A percentile compares a stretch with the other conserved stretches of the same genome.
Conservation (phyloP, 2,888 invertebrate genomes). For the Oscheius myriophilus region DNA sequence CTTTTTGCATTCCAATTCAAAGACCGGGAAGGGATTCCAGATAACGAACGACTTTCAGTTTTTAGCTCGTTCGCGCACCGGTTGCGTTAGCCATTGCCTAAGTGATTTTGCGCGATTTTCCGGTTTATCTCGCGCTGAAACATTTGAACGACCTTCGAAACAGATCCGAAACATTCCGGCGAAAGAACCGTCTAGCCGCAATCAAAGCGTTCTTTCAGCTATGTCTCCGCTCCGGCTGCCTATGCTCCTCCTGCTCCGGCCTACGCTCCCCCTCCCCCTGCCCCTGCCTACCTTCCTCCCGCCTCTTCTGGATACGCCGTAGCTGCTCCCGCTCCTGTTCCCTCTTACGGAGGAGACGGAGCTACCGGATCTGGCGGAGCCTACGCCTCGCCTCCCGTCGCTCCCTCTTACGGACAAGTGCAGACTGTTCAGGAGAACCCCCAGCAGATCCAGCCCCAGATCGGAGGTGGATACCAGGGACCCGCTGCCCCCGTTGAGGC, state of each 20-base stretch:
- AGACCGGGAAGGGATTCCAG: not conserved
- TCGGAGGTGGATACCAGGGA: not conserved
- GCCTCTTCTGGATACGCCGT: constrained; percentile 38
- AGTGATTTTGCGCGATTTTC: constrained; percentile 29
- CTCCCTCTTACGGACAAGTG: not conserved
- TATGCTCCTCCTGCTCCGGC: constrained; percentile 39
- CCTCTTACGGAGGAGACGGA: constrained; percentile 32
- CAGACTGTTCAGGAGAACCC: constrained; percentile 16
- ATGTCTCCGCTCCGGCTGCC: constrained; percentile 21
- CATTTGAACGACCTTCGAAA: constrained; percentile 25
- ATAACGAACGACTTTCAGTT: constrained; percentile 4
- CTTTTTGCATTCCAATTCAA: constrained; percentile 2
- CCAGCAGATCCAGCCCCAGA: constrained; percentile 26
- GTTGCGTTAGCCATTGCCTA: constrained; percentile 3
- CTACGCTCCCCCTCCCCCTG: constrained; percentile 32
- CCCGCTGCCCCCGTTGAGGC: not conserved
- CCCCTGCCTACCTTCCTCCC: constrained; percentile 36
- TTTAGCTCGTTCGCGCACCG: constrained; percentile 1
- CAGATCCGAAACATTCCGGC: no score
- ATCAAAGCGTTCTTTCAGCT: constrained; percentile 6
- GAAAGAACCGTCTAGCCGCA: not conserved
- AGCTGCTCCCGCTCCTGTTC: constrained; percentile 40
- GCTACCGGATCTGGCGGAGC: constrained; percentile 21
- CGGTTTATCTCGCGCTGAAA: constrained; percentile 22
- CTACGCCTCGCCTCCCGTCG: constrained; percentile 22